Base-by-base conservation (phyloP, 2,113 vertebrate genomes). In the Hystrix cristata region DNA sequence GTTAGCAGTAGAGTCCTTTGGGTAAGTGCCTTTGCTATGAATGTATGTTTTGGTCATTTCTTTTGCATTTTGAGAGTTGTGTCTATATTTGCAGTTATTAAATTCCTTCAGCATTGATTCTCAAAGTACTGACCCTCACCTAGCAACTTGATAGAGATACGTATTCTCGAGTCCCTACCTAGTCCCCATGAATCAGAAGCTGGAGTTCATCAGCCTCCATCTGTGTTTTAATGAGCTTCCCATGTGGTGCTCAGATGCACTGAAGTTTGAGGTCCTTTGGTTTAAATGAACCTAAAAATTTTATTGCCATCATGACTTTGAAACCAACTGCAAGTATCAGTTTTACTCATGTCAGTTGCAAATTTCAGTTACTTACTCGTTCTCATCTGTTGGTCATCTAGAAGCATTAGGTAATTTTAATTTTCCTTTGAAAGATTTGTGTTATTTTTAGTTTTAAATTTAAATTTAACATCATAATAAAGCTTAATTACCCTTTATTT, bases 371-470 rank as follows among this genome's bases (percentile, higher is more conserved):
- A 71, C 10, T 1, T 76, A 5, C 38, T 74, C 13, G 46, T 43
- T 38, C 23, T 29, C 12, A 60, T 55, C 19, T 89, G 38, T 81
- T 25, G 21, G 31, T 21, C 31, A 48, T 27, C 23, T 34, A 31
- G n/a, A 74, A 55, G 16, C 15, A 21, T 69, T 53, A 18, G 18
- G 38, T 19, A 16, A 71, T 88, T 59, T 29, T 48, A 81, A 72
- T 5, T 29, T 43, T 78, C 11, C 3, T 48, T 76, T 48, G 13
- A 46, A 59, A 64, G n/a, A 16, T 53, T 74, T 48, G 5, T 48
- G 3, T 91, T 55, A 31, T 57, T 81, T 82, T 76, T 96, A 48
- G 78, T 94, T 91, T 81, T 46, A 81, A 84, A 71, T 89, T 43
- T 19, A 55, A 51, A 55, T 1, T 46, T 74, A 74, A 46, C 31